Evolutionary conservation across 2,797 vertebrate genomes (phyloP), one percentile per base, ranked within the genome.

Genomic region (Onychomys arenicola): DNA sequence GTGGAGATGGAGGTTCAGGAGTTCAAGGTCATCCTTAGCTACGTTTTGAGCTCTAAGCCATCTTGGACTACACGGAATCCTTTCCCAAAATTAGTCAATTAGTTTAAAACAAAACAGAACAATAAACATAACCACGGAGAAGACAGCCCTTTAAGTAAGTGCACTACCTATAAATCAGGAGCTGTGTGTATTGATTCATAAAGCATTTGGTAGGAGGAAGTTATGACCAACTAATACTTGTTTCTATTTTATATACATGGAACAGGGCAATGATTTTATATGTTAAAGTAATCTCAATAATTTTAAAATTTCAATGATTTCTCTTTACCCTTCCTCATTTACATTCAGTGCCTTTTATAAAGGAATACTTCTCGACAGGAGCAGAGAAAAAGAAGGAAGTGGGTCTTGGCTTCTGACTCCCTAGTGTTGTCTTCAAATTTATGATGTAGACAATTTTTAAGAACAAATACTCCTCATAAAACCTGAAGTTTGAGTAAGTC

Each of bases 121-220:
- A 73, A 40, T 29, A 67, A 73, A 11, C 67, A 55, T 55, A 43
- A 25, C 63, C 21, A 37, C 21, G 52, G 63, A 21, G 32, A 49
- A 92, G 6, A 67, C 11, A 94, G 78, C 43, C 5, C 5, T 84
- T 75, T 52, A 87, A 82, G 37, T 43, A 43, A 80, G 65, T n/a
- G 55, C 11, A 25, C 19, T 12, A 17, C 29, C 52, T 59, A 23
- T 21, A 34, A 76, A 69, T 81, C 29, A 73, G 84, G 37, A 5
- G 46, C 65, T 90, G 63, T 61, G 25, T 57, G 34, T 63, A 71
- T 55, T 49, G 81, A 96, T 94, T 85, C 75, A 43, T 59, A 77
- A 93, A 88, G 17, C 77, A 93, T 90, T 93, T 89, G 84, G 43
- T 63, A 23, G 65, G 73, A 63, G 82, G 27, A 80, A 91, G 78